Conservation (phyloP, 2,888 invertebrate species). For the Ypsolopha scabrella region DNA sequence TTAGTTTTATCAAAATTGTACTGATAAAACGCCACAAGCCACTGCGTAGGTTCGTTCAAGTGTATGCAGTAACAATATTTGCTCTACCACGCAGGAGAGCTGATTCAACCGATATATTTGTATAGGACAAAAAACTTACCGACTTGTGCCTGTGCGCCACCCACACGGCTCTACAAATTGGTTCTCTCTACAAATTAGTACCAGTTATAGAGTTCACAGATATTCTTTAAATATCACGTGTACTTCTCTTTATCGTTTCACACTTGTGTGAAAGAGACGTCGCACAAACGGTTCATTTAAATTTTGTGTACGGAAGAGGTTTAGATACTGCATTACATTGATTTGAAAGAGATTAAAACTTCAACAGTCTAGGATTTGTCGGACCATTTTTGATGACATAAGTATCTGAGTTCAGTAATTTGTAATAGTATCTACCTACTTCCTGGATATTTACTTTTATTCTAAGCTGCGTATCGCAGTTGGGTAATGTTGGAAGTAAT, state of each 20-base stretch:
- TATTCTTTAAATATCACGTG: background rate
- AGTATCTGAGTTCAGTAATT: background rate
- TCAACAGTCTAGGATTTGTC: background rate
- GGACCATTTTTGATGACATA: background rate
- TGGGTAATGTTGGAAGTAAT: too few relatives aligned
- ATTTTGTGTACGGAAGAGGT: background rate
- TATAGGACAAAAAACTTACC: constrained; percentile 13
- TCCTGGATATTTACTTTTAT: too few relatives aligned
- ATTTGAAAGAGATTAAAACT: background rate
- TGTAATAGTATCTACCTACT: background rate
- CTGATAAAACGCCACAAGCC: too few relatives aligned
- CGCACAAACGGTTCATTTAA: background rate
- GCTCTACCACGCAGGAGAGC: constrained; percentile 44
- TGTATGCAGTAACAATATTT: too few relatives aligned
- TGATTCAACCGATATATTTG: constrained; percentile 38
- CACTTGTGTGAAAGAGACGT: background rate
- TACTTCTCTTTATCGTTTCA: background rate
- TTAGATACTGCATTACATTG: background rate
- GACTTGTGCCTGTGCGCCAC: constrained; percentile 27
- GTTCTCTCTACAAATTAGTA: constrained; percentile 25
- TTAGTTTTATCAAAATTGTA: too few relatives aligned
- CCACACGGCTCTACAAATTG: constrained; percentile 41
- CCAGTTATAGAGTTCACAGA: background rate
- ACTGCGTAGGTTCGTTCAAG: too few relatives aligned
- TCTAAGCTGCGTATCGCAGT: too few relatives aligned